These are phyloP conservation scores for Haemorhous mexicanus DNA, from an alignment of 2,113 vertebrate genomes.

Conservation along the genomic window DNA sequence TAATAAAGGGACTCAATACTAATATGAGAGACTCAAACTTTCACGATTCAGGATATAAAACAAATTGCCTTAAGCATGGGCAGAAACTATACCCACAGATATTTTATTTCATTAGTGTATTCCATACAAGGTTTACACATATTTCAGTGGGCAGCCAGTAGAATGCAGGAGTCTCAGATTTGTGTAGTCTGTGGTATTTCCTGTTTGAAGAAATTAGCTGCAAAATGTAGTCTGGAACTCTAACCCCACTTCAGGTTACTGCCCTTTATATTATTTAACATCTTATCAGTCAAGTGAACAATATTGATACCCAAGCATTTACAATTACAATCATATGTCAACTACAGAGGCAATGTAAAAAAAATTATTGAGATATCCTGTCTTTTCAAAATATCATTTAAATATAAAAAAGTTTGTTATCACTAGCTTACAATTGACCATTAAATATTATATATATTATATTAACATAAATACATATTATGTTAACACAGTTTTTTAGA, in stretches of 20 bases:
- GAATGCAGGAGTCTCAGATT: neutral
- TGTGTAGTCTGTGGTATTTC: slow-evolving; percentile 8
- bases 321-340: neutral
- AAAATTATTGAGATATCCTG: neutral
- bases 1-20: neutral
- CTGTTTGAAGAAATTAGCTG: neutral
- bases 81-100: neutral
- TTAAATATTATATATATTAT: neutral
- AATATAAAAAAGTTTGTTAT: neutral
- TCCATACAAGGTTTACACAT: neutral
- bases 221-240: neutral
- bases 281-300: neutral
- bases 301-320: neutral
- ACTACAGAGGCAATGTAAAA: neutral
- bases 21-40: neutral
- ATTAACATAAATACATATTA: neutral
- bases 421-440: neutral
- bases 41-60: neutral
- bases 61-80: neutral
- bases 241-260: neutral
- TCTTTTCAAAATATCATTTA: neutral
- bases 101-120: neutral
- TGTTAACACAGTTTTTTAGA: neutral
- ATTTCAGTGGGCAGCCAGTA: neutral
- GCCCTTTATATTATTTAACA: neutral